These are phyloP conservation scores for Enteromius paludinosus DNA, from an alignment of 2,797 vertebrate species.

Conservation along the genomic window DNA sequence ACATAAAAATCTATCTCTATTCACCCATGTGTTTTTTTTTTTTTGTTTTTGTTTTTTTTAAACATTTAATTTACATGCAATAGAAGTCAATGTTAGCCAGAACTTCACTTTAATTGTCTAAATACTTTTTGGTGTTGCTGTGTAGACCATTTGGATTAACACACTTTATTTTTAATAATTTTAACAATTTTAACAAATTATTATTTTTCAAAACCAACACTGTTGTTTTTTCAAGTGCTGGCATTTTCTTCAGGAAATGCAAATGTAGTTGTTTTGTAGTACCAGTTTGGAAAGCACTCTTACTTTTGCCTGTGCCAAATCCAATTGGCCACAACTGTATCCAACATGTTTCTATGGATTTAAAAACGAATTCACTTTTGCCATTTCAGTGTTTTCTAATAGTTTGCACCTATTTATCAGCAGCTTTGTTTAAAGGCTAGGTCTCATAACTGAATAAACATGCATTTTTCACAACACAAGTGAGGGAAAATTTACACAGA, in stretches of 20 bases:
- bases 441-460: conserved; percentile 48
- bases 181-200: too few relatives aligned
- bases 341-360: conserved; percentile 46
- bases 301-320: conserved; percentile 51
- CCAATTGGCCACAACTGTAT: conserved; percentile 42
- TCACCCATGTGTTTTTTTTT: too few relatives aligned
- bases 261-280: conserved; percentile 36
- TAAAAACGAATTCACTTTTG: conserved; percentile 55
- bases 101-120: not conserved
- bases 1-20: too few relatives aligned
- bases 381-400: conserved; percentile 47
- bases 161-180: too few relatives aligned
- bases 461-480: conserved; percentile 44
- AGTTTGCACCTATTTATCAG: conserved; percentile 51
- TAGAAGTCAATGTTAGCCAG: not conserved
- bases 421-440: conserved; percentile 40
- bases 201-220: not conserved
- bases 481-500: conserved; percentile 43
- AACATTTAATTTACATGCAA: not conserved
- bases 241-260: conserved; percentile 13
- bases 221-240: not conserved
- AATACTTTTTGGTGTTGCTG: not conserved
- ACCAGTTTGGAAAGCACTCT: conserved; percentile 52
- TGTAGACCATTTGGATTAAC: not conserved
- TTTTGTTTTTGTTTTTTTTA: too few relatives aligned